Evolutionary conservation across 1,140 invertebrate genomes (phyloP).

Genomic region (Cherax destructor): DNA sequence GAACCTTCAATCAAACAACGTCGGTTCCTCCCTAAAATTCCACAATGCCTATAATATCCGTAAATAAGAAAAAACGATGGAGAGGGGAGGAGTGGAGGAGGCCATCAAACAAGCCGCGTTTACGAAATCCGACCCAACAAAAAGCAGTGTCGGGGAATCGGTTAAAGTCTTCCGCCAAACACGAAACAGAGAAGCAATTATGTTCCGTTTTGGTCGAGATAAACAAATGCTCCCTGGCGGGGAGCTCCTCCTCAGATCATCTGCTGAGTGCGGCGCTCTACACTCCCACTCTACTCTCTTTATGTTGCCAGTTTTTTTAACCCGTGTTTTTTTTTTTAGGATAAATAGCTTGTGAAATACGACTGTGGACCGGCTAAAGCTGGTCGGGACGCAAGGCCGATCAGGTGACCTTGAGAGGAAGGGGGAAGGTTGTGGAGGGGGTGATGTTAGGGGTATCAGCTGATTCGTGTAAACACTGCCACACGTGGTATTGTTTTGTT

Average conservation of each 20-base stretch:
- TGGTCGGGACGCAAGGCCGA: no score
- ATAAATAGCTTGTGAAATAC: no score
- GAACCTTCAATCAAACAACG: no score
- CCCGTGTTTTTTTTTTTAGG: not conserved
- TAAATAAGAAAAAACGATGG: no score
- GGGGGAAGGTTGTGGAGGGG: no score
- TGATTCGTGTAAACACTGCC: slow-evolving; percentile 24
- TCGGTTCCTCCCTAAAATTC: not conserved
- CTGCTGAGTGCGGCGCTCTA: not conserved
- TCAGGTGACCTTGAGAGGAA: no score
- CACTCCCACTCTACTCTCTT: not conserved
- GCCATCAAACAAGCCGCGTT: slow-evolving; percentile 25
- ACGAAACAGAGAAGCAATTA: slow-evolving; percentile 32
- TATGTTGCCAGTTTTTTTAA: not conserved
- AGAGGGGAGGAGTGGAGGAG: not conserved
- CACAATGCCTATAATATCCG: not conserved
- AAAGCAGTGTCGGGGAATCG: not conserved
- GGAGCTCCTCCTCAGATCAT: not conserved
- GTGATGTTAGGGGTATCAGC: not conserved
- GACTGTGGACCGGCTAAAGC: no score
- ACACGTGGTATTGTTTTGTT: slow-evolving; percentile 21
- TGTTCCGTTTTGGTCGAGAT: slow-evolving; percentile 31
- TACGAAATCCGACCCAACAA: slow-evolving; percentile 4
- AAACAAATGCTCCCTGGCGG: slow-evolving; percentile 12
- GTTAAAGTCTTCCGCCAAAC: slow-evolving; percentile 19